A percentile compares a stretch with the other conserved stretches of the same genome.
Conservation (phyloP, 2,797 vertebrate genomes). For the Peromyscus aztecus region DNA sequence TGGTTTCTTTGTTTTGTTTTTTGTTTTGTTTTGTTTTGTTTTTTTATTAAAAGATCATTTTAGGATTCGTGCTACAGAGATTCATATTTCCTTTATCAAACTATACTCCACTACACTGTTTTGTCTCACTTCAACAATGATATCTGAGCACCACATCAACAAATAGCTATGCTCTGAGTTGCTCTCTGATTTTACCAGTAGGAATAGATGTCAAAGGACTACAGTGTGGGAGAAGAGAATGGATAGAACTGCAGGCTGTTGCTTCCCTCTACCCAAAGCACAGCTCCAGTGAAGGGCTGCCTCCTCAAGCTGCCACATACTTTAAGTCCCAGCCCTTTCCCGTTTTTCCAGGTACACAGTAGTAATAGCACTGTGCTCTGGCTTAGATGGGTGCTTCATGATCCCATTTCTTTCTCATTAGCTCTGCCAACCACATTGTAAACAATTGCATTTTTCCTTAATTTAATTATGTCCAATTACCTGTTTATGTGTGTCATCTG, state of each 20-base stretch:
- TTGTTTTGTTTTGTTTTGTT: no score
- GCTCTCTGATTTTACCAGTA: background rate
- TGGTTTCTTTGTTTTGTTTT: no score
- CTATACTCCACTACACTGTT: background rate
- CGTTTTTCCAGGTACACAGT: background rate
- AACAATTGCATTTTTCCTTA: slow-evolving; percentile 32
- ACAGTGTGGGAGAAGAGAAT: background rate
- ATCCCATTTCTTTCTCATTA: background rate
- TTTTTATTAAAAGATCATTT: no score
- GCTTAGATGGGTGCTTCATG: background rate
- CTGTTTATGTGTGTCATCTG: slow-evolving; percentile 10
- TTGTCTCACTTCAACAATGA: background rate
- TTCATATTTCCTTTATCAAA: background rate
- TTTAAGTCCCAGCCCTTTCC: background rate
- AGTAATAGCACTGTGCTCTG: background rate
- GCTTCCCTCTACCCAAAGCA: background rate
- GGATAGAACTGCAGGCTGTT: background rate
- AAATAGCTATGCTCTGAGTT: background rate
- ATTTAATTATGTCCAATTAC: slow-evolving; percentile 25
- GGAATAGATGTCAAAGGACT: background rate
- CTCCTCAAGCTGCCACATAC: background rate
- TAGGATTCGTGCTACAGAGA: background rate
- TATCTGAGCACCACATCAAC: background rate
- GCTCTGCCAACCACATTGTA: background rate
- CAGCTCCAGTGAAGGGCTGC: background rate